These are phyloP conservation scores for Phyllotreta striolata DNA, from an alignment of 2,888 invertebrate species.

Conservation along the genomic window DNA sequence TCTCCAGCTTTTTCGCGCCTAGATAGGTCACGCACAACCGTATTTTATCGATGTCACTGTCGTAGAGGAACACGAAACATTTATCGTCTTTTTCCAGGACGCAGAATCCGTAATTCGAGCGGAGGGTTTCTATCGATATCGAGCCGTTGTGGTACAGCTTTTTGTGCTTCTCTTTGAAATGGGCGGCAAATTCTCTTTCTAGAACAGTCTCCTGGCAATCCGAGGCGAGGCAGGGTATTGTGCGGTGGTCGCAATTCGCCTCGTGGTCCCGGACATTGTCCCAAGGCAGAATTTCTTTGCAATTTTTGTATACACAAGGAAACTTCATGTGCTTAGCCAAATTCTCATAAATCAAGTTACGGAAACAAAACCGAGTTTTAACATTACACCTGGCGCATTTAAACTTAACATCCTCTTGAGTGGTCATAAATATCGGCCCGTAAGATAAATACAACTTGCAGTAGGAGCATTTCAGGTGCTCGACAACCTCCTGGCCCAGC, in stretches of 20 bases:
- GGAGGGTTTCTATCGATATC: slow-evolving; percentile 25
- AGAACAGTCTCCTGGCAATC: slow-evolving; percentile 32
- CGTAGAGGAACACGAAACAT: slow-evolving; percentile 33
- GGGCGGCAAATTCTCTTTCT: slow-evolving; percentile 24
- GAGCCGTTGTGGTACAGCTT: slow-evolving; percentile 31
- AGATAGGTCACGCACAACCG: slow-evolving; percentile 32
- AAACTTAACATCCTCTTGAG: slow-evolving; percentile 35
- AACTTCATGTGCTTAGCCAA: slow-evolving; percentile 40
- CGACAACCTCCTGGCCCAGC: slow-evolving; percentile 10
- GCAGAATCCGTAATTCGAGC: slow-evolving; percentile 30
- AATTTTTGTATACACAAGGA: slow-evolving; percentile 37
- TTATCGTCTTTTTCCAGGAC: slow-evolving; percentile 34
- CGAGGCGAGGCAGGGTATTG: slow-evolving; percentile 29
- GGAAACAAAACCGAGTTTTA: slow-evolving; percentile 32
- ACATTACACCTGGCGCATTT: slow-evolving; percentile 40
- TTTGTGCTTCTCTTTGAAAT: slow-evolving; percentile 39
- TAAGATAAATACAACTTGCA: slow-evolving; percentile 33
- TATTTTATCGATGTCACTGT: slow-evolving; percentile 26
- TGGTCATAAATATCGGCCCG: no score
- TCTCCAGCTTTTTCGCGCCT: slow-evolving; percentile 23
- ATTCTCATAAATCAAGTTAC: slow-evolving; percentile 37
- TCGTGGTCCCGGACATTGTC: slow-evolving; percentile 36
- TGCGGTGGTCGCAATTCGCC: slow-evolving; percentile 29
- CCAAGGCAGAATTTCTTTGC: slow-evolving; percentile 32
- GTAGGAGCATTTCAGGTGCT: slow-evolving; percentile 30